Base-by-base conservation (phyloP, 2,888 invertebrate genomes). In the Stenodera caucasica region DNA sequence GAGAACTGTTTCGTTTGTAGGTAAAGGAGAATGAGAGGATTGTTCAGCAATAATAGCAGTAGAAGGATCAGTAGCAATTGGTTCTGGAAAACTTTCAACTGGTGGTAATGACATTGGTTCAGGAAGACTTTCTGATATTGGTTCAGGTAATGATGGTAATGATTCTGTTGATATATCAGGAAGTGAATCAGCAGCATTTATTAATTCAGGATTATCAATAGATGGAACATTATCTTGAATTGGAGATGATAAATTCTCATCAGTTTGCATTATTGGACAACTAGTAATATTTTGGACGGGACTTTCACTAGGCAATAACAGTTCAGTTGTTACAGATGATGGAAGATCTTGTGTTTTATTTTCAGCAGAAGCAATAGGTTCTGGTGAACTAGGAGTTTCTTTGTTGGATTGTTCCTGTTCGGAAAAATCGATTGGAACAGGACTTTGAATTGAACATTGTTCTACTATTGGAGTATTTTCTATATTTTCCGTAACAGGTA, bases 61-160 rank as follows among this genome's bases (percentile, higher is more conserved):
- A 33, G 71, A 65, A 6, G 67, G 61, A 50, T 61, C 68, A 30
- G 61, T 63, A 53, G 77, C 75, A 49, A 80, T 76, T 21, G 81
- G 80, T 68, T 78, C 79, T 32, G 81, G 81, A 50, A 77, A 75
- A 40, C 75, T 75, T 64, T 80, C 80, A 52, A 80, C 76, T n/a
- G 81, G 80, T 14, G 80, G 80, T 67, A 81, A 70, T 60, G 80
- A 80, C 78, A 80, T 78, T 29, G 80, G 80, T 67, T 78, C 78
- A 18, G 78, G 76, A 63, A 80, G 69, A 70, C 77, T 77, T 63
- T 80, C 80, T 9, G 73, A 79, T 56, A 70, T 67, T 57, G 76
- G 78, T 67, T 77, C 79, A 14, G 77, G 80, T 53, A 77, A 74
- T 54, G 78, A 81, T 33, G 78, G 80, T 60, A 79, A 70, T 53